Base-by-base conservation (phyloP, 1,140 invertebrate species). In the Stegodyphus dumicola region DNA sequence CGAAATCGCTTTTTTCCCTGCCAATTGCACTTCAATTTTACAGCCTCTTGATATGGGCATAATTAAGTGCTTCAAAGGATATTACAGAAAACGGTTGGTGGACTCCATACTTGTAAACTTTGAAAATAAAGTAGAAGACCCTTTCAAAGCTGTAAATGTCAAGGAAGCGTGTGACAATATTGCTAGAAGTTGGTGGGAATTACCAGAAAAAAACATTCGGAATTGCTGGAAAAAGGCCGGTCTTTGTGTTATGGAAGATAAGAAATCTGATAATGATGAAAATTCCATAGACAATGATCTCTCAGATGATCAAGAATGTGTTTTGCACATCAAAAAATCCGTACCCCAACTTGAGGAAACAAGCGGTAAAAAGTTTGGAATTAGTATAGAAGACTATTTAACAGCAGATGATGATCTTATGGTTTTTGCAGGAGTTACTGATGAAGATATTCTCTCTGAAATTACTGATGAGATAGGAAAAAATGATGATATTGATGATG, bases 211-310 rank as follows among this genome's bases (percentile, higher is more conserved):
- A 67, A 67, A 7, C 17, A 67, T 67, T 67, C 66, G 17, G 17
- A 67, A 67, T 67, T 67, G 66, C 17, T 67, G 66, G 66, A 67
- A 67, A 67, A 67, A 67, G 66, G 66, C n/a, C 66, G 66, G 66
- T 67, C 17, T 67, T n/a, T 67, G 66, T 67, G 66, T 67, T 18
- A 17, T 67, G 66, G 66, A 67, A 67, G 15, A 67, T 67, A 18
- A 67, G 17, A 18, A 17, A 17, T 67, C 66, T 67, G 17, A 67
- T 67, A 67, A 18, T 67, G 66, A 67, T 17, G 66, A 67, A 67
- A 67, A 67, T 67, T 67, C 7, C 66, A 67, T 18, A 67, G 15
- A 10, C 66, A 67, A 18, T 67, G 66, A 67, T 67, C 66, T 67
- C 17, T 67, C 15, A 67, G 66, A 67, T 67, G 17, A 67, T 67